phyloP scores from a whole-genome alignment of 2,113 vertebrate genomes.

The Alligator mississippiensis region DNA sequence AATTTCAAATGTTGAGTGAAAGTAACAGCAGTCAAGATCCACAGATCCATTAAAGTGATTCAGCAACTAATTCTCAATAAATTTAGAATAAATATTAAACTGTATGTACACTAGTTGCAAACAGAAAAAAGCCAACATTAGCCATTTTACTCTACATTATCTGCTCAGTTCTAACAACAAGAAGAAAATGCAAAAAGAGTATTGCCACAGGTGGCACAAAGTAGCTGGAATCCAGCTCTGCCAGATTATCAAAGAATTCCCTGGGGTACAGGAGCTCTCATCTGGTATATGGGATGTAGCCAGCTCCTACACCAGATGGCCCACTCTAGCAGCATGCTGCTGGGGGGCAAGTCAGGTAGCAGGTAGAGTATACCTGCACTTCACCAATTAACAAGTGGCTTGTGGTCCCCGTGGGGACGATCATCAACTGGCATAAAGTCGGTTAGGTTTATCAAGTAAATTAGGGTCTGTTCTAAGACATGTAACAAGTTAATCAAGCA shows the following conservation, averaged over 20 bases:
- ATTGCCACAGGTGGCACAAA: not conserved
- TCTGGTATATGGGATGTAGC: not conserved
- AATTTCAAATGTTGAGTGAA: not conserved
- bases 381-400: not conserved
- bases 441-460: not conserved
- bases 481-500: not conserved
- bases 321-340: not conserved
- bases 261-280: not conserved
- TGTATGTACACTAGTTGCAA: not conserved
- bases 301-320: not conserved
- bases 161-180: not conserved
- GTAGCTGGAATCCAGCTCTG: not conserved
- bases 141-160: not conserved
- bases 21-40: not conserved
- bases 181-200: not conserved
- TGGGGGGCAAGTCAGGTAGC: not conserved
- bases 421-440: not conserved
- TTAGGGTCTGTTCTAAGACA: not conserved
- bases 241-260: not conserved
- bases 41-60: not conserved
- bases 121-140: not conserved
- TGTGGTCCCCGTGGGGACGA: not conserved
- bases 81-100: not conserved
- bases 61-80: not conserved
- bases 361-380: not conserved